These are phyloP conservation scores for Ceratina japonica DNA, from an alignment of 1,140 invertebrate species.

Conservation along the genomic window DNA sequence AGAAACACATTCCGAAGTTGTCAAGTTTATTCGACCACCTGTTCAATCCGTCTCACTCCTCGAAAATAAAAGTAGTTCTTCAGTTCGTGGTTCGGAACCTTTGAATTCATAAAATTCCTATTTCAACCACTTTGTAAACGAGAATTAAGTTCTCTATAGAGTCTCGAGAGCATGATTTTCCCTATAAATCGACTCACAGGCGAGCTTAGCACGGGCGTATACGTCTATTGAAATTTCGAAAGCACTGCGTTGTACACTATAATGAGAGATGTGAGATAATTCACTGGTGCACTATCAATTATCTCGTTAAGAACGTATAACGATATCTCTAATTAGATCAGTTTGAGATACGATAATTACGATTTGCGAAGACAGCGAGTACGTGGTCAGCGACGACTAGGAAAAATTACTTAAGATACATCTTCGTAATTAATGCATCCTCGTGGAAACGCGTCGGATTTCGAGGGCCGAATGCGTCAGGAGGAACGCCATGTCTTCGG, in stretches of 20 bases:
- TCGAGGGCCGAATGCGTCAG: slow-evolving; percentile 1
- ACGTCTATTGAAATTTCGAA: neutral
- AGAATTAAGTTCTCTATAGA: neutral
- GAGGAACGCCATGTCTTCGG: slow-evolving; percentile 21
- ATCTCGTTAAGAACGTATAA: neutral
- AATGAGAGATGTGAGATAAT: neutral
- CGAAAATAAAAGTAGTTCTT: slow-evolving; percentile 24
- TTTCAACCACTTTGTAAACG: neutral
- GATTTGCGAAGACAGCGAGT: neutral
- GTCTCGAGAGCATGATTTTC: neutral
- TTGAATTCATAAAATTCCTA: slow-evolving; percentile 6
- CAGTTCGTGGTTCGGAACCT: neutral
- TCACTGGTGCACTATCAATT: neutral
- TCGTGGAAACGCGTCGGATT: neutral
- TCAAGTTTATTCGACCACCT: slow-evolving; percentile 57
- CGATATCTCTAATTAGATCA: neutral
- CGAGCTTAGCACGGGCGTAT: neutral
- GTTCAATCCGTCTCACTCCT: slow-evolving; percentile 41
- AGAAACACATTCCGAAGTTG: slow-evolving; percentile 18
- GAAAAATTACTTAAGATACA: neutral
- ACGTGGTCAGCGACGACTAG: neutral
- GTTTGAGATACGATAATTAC: too few species aligned
- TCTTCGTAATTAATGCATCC: neutral
- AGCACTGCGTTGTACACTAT: neutral
- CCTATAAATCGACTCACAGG: neutral